Evolutionary conservation across 2,113 vertebrate genomes (phyloP).

Genomic region (Beaufortia kweichowensis): DNA sequence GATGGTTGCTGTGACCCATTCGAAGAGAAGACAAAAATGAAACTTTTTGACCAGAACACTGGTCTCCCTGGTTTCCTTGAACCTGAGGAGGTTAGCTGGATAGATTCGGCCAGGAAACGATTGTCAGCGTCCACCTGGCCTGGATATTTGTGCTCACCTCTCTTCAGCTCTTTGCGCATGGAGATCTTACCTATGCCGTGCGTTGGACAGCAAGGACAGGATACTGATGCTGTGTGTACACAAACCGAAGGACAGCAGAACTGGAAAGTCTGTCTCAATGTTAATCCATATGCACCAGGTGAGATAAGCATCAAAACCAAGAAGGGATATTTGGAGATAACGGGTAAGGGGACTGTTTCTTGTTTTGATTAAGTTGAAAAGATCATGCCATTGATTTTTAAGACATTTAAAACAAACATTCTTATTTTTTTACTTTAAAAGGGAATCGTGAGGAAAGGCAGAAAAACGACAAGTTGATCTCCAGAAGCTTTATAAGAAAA

Average conservation of each 20-base stretch:
- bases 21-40: conserved; percentile 27
- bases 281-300: conserved; percentile 32
- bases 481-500: conserved; percentile 51
- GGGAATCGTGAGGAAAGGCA: conserved; percentile 45
- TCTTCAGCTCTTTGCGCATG: conserved; percentile 34
- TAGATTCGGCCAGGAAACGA: conserved; percentile 36
- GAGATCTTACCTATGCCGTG: conserved; percentile 1
- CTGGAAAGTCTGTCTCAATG: conserved; percentile 48
- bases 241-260: neutral
- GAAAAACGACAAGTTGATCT: conserved; percentile 10
- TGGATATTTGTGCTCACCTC: conserved; percentile 17
- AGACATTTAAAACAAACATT: neutral
- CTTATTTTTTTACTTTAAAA: neutral
- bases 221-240: conserved; percentile 6
- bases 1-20: conserved; percentile 22
- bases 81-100: conserved; percentile 22
- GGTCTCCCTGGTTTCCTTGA: conserved; percentile 11
- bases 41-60: conserved; percentile 21
- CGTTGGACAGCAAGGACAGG: neutral
- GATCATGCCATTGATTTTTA: neutral
- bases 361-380: neutral
- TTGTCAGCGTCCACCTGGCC: conserved; percentile 26
- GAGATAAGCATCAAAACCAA: conserved; percentile 47
- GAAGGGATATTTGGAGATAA: conserved; percentile 44
- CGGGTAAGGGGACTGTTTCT: conserved; percentile 22